These are phyloP conservation scores for Mustelus asterias DNA, from an alignment of 2,113 vertebrate species.

Conservation along the genomic window DNA sequence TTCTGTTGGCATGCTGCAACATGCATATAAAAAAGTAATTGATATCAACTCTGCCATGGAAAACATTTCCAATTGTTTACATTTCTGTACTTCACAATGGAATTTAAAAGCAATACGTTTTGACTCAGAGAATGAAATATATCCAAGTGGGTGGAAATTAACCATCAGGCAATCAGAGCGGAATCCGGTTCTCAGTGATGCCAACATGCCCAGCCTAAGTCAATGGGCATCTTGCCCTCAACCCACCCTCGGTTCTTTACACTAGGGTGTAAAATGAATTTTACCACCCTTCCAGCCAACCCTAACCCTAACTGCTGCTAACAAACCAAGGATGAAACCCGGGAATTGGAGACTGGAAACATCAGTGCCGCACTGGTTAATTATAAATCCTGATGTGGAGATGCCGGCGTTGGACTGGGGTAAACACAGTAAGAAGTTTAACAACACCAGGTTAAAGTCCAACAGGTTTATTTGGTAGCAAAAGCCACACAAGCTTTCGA, in stretches of 20 bases:
- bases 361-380: neutral
- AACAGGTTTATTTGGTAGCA: too few species aligned
- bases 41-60: neutral
- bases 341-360: neutral
- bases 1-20: neutral
- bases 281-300: too few species aligned
- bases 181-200: neutral
- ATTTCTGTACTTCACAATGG: neutral
- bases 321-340: neutral
- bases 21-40: neutral
- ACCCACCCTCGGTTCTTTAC: neutral
- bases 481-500: too few species aligned
- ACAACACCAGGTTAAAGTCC: too few species aligned
- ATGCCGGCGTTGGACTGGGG: too few species aligned
- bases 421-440: too few species aligned
- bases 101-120: neutral
- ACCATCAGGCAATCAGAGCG: neutral
- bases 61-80: neutral
- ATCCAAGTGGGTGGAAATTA: neutral
- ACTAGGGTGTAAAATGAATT: too few species aligned
- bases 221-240: neutral
- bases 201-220: neutral
- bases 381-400: too few species aligned
- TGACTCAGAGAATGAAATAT: neutral
- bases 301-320: too few species aligned